Percentiles rank a stretch among this genome's conserved stretches.
Conservation (phyloP, 2,797 vertebrate genomes). For the Onychomys torridus region DNA sequence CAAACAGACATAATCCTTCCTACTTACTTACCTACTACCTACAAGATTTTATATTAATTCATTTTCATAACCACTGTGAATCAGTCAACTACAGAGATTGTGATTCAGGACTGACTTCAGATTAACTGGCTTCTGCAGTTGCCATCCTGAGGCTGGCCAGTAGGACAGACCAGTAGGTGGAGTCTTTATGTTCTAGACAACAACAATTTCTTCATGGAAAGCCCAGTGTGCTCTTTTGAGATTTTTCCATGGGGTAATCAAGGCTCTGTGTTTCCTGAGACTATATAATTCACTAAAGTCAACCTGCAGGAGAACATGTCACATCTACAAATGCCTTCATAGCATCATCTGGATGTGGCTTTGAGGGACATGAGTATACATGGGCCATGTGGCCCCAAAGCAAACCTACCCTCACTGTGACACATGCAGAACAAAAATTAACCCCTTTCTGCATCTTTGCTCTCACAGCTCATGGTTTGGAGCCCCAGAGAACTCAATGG, state of each 20-base stretch:
- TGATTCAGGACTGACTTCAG: not conserved
- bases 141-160: not conserved
- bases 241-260: not conserved
- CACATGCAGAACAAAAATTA: not conserved
- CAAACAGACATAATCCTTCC: not conserved
- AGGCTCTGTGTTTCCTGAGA: not conserved
- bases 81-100: not conserved
- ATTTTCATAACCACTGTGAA: not conserved
- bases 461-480: not conserved
- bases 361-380: not conserved
- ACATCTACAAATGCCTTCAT: not conserved
- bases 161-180: too few species aligned
- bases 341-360: not conserved
- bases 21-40: accelerated
- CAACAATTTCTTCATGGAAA: not conserved
- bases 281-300: not conserved
- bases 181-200: not conserved
- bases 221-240: not conserved
- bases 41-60: not conserved
- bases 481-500: too few species aligned
- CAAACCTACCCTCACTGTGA: not conserved
- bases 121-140: not conserved
- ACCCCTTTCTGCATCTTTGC: not conserved
- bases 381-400: not conserved
- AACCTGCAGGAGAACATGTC: not conserved